Percentiles rank a stretch among this genome's conserved stretches.
These are phyloP conservation scores for Himalopsyche japonica DNA, from an alignment of 2,888 invertebrate species.

Conservation along the genomic window DNA sequence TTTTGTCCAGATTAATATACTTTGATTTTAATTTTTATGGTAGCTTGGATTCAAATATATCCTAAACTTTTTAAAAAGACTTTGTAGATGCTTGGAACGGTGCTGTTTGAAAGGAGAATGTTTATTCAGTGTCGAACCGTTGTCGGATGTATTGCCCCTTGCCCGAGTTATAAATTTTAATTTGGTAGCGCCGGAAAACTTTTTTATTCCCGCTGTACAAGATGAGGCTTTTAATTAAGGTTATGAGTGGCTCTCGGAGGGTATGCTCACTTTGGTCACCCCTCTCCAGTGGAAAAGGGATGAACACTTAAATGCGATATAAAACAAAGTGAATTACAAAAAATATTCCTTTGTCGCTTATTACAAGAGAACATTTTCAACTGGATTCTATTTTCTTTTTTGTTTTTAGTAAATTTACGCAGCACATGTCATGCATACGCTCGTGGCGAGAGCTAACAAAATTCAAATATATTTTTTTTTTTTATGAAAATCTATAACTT, in stretches of 20 bases:
- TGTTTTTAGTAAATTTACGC: neutral
- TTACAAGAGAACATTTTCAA: neutral
- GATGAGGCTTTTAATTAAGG: constrained; percentile 41
- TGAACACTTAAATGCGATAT: constrained; percentile 4
- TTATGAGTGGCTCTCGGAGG: constrained; percentile 36
- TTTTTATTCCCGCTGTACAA: constrained; percentile 39
- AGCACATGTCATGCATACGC: no score
- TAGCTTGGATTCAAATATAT: no score
- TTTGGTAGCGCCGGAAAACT: constrained; percentile 38
- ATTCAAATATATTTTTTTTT: neutral
- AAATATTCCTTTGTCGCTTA: constrained; percentile 6
- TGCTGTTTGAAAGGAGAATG: neutral
- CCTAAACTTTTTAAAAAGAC: neutral
- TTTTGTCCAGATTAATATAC: no score
- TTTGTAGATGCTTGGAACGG: neutral
- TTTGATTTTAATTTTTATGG: no score
- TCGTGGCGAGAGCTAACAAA: neutral
- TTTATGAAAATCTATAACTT: neutral
- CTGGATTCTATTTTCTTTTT: neutral
- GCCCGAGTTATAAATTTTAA: constrained; percentile 40
- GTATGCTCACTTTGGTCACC: neutral
- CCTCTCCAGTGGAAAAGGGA: neutral
- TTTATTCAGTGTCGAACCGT: constrained; percentile 21
- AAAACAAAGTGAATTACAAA: constrained; percentile 23
- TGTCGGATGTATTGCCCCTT: constrained; percentile 24